phyloP scores from a whole-genome alignment of 2,113 vertebrate genomes.

The Melozone crissalis region DNA sequence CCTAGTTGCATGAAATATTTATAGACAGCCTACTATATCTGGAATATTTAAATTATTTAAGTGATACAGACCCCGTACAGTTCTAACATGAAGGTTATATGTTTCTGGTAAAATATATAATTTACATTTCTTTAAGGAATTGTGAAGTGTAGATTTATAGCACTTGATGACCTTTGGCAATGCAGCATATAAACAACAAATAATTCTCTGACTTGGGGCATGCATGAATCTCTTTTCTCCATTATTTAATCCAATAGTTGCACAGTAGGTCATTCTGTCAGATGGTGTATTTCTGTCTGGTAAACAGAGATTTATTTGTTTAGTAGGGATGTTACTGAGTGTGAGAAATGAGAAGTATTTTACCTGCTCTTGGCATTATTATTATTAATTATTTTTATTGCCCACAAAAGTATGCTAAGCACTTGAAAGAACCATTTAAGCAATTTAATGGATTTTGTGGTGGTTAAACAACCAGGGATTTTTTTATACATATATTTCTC shows the following conservation, averaged over 20 bases:
- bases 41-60: neutral
- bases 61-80: neutral
- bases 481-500: neutral
- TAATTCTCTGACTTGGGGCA: neutral
- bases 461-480: neutral
- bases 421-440: neutral
- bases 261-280: neutral
- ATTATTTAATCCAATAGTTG: neutral
- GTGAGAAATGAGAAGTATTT: neutral
- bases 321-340: neutral
- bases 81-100: neutral
- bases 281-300: neutral
- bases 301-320: neutral
- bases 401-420: neutral
- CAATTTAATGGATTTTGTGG: neutral
- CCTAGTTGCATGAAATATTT: neutral
- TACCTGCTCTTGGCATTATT: neutral
- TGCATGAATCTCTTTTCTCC: neutral
- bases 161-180: neutral
- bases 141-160: neutral
- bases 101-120: neutral
- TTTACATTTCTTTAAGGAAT: neutral
- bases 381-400: conserved; percentile 9
- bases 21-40: neutral
- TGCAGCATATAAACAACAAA: neutral